A percentile compares a stretch with the other conserved stretches of the same genome.
Evolutionary conservation across 2,888 invertebrate species (phyloP).

Genomic region (Eristalinus aeneus): DNA sequence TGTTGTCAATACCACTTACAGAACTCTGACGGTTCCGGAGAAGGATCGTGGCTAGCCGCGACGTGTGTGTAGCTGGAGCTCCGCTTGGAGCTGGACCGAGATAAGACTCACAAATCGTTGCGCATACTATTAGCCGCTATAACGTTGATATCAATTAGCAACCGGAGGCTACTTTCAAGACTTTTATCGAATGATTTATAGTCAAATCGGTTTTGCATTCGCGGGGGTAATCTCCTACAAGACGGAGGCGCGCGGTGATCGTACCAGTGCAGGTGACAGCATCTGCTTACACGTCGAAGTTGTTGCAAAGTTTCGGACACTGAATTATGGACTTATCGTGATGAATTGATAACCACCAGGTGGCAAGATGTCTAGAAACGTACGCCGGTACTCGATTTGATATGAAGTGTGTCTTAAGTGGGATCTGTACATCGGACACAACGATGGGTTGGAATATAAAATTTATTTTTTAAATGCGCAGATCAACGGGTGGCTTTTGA

Average conservation of each 20-base stretch:
- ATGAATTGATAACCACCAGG: background rate
- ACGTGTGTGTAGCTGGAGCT: background rate
- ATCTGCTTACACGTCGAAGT: background rate
- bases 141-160: constrained; percentile 63
- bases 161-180: constrained; percentile 54
- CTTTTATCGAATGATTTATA: constrained; percentile 62
- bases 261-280: background rate
- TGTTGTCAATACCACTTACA: constrained; percentile 55
- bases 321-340: background rate
- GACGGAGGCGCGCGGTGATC: background rate
- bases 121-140: constrained; percentile 52
- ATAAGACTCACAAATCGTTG: constrained; percentile 62
- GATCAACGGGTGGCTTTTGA: too few species aligned
- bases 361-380: background rate
- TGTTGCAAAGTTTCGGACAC: background rate
- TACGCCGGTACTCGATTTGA: background rate
- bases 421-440: background rate
- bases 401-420: background rate
- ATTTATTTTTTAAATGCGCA: background rate
- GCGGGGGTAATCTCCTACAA: constrained; percentile 14
- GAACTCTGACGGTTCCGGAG: constrained; percentile 52
- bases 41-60: background rate
- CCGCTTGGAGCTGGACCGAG: background rate
- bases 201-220: constrained; percentile 33
- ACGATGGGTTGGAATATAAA: background rate